Conservation (phyloP, 2,888 invertebrate species). For the Zaprionus lineosus region DNA sequence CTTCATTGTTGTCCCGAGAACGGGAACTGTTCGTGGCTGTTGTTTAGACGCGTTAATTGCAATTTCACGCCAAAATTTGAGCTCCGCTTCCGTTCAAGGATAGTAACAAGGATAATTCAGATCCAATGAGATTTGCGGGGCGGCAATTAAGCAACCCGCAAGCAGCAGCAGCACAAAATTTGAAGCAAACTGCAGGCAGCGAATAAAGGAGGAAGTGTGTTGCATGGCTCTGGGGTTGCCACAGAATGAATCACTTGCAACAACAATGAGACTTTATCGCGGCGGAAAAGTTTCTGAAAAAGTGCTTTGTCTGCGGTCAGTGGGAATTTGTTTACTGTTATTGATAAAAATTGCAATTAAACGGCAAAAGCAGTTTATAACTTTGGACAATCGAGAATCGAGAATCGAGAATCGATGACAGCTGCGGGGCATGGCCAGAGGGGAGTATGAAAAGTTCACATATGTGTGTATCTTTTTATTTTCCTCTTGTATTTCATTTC, state of each 20-base stretch:
- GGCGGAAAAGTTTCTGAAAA: constrained; percentile 7
- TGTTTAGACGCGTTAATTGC: constrained; percentile 54
- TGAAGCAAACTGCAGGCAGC: constrained; percentile 31
- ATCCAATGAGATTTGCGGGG: constrained; percentile 29
- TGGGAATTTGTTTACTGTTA: constrained; percentile 45
- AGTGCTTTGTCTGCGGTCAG: constrained; percentile 52
- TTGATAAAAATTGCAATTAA: constrained; percentile 52
- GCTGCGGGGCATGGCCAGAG: too few relatives aligned
- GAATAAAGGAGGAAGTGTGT: constrained; percentile 25
- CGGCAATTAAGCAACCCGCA: background rate
- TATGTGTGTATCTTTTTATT: background rate
- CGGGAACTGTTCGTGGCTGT: background rate
- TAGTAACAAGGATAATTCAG: constrained; percentile 33
- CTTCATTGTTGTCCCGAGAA: too few relatives aligned
- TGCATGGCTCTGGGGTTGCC: constrained; percentile 45
- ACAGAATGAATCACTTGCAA: constrained; percentile 41
- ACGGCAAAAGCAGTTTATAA: constrained; percentile 50
- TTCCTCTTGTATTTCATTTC: constrained; percentile 10
- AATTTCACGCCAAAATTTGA: constrained; percentile 55
- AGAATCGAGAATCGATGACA: background rate
- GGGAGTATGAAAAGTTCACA: background rate
- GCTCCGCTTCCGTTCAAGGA: background rate
- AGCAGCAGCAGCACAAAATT: constrained; percentile 23
- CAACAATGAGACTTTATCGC: background rate
- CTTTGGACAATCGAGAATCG: constrained; percentile 14